Percentiles rank a stretch among this genome's conserved stretches.
Conservation (phyloP, 1,140 invertebrate genomes). For the Metopolophium dirhodum region DNA sequence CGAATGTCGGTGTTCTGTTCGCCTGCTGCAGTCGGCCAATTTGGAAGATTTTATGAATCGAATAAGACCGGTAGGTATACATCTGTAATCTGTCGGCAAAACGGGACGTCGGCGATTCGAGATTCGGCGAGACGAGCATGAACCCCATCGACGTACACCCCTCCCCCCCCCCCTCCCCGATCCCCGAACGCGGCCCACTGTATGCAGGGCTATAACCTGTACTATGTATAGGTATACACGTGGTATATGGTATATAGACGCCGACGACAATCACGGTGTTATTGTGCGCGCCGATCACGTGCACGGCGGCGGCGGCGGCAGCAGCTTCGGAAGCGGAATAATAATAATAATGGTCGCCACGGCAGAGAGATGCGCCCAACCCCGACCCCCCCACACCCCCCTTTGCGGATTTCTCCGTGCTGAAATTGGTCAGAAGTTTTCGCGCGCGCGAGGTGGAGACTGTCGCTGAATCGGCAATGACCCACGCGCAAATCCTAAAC, state of each 20-base stretch:
- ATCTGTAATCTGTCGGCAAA: not conserved
- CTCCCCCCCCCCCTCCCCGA: too few relatives aligned
- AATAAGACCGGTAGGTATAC: not conserved
- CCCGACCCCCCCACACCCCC: not conserved
- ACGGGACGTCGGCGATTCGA: not conserved
- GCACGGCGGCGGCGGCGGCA: not conserved
- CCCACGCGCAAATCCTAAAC: not conserved
- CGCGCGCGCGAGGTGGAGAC: not conserved
- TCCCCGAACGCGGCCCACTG: not conserved
- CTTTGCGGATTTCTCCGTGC: not conserved
- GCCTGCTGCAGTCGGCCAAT: not conserved
- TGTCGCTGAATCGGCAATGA: conserved; percentile 34
- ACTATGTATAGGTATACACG: too few relatives aligned
- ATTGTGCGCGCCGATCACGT: not conserved
- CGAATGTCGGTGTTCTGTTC: too few relatives aligned
- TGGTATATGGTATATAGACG: not conserved
- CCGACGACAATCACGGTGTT: not conserved
- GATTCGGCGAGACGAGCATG: not conserved
- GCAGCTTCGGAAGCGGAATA: not conserved
- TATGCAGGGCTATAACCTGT: not conserved
- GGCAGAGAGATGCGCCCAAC: not conserved
- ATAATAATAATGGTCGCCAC: not conserved
- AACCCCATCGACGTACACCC: not conserved
- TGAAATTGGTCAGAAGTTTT: conserved; percentile 45
- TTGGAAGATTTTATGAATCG: not conserved